phyloP scores from a whole-genome alignment of 1,140 invertebrate genomes.

The Diabrotica virgifera region DNA sequence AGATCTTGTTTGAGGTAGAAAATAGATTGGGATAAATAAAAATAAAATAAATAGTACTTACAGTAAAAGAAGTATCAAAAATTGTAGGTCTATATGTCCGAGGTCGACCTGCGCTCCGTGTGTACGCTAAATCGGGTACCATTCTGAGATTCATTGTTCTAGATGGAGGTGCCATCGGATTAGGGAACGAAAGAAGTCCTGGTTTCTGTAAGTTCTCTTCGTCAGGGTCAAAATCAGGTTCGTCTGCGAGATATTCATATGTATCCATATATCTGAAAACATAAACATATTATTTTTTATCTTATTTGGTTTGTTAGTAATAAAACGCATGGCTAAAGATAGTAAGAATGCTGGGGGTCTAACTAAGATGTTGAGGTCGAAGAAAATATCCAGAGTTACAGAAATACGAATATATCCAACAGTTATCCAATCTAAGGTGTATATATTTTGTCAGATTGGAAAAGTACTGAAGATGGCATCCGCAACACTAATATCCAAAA shows the following conservation, averaged over 20 bases:
- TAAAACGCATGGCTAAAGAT: too few relatives aligned
- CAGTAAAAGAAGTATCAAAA: conserved; percentile 38
- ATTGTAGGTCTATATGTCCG: conserved; percentile 33
- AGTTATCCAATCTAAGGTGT: too few relatives aligned
- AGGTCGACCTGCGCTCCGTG: conserved; percentile 21
- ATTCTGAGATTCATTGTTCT: conserved; percentile 31
- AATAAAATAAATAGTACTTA: conserved; percentile 28
- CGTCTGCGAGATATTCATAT: not conserved
- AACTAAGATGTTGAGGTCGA: too few relatives aligned
- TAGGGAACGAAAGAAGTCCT: conserved; percentile 47
- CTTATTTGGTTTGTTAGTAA: too few relatives aligned
- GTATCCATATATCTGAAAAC: not conserved
- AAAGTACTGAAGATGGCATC: too few relatives aligned
- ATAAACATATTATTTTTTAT: not conserved
- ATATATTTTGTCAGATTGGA: too few relatives aligned
- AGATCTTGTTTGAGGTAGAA: too few relatives aligned
- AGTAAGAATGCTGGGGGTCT: too few relatives aligned
- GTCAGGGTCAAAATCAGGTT: not conserved
- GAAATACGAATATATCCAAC: too few relatives aligned
- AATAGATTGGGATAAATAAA: too few relatives aligned
- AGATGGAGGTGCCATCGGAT: conserved; percentile 45
- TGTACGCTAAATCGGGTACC: conserved; percentile 32
- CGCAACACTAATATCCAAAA: too few relatives aligned
- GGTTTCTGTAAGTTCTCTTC: conserved; percentile 15
- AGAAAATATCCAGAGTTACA: too few relatives aligned